Conservation (phyloP, 2,888 invertebrate species). For the Exocentrus adspersus region DNA sequence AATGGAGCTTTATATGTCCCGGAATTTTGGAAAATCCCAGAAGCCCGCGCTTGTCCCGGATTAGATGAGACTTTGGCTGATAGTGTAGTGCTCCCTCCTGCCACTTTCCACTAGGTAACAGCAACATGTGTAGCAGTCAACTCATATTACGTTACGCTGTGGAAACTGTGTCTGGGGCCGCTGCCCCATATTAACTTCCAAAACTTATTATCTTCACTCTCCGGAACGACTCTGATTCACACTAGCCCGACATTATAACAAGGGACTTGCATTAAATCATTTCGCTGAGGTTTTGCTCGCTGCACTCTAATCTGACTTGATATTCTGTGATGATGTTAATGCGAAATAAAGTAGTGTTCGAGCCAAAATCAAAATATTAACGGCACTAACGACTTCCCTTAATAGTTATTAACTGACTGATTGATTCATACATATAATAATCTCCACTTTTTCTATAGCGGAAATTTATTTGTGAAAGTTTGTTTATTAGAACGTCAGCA, state of each 20-base stretch:
- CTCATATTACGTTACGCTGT: constrained; percentile 49
- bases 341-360: constrained; percentile 2
- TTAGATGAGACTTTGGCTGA: constrained; percentile 56
- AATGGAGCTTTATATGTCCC: constrained; percentile 56
- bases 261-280: constrained; percentile 25
- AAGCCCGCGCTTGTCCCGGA: constrained; percentile 59
- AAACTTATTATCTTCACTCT: constrained; percentile 38
- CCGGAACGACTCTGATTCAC: constrained; percentile 36
- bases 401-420: too few relatives aligned
- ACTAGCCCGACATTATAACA: constrained; percentile 16
- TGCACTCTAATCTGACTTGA: constrained; percentile 18
- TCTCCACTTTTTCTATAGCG: too few relatives aligned
- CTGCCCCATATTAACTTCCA: constrained; percentile 38
- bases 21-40: constrained; percentile 61
- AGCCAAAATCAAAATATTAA: too few relatives aligned
- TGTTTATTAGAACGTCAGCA: too few relatives aligned
- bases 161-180: constrained; percentile 33
- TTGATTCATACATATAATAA: too few relatives aligned
- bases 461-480: too few relatives aligned
- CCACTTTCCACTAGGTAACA: constrained; percentile 44
- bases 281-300: constrained; percentile 1
- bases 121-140: constrained; percentile 57
- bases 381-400: neutral
- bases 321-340: constrained; percentile 6
- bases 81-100: constrained; percentile 41